Conservation (phyloP, 2,113 vertebrate genomes). For the Onychostruthus taczanowskii region DNA sequence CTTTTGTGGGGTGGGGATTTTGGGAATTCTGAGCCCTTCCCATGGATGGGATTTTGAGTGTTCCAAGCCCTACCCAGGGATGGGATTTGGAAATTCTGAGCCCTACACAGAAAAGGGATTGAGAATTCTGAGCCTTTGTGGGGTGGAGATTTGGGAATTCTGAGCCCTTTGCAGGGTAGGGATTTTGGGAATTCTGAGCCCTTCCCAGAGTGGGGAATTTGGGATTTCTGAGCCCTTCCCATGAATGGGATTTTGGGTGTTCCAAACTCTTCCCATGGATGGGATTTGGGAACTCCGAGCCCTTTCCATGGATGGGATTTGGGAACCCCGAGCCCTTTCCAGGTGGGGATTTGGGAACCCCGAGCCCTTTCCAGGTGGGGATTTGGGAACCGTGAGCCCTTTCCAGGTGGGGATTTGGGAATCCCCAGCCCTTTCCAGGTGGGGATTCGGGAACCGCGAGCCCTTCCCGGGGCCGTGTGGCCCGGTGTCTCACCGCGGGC, state of each 20-base stretch:
- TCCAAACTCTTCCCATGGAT: background rate
- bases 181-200: too few species aligned
- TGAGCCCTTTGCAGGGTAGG: background rate
- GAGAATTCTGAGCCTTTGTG: too few species aligned
- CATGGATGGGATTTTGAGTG: too few species aligned
- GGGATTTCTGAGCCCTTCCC: background rate
- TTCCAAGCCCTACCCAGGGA: fast-evolving
- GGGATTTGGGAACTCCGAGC: background rate
- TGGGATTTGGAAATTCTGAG: background rate
- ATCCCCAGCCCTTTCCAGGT: too few species aligned
- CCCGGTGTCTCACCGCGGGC: background rate
- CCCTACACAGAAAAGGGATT: background rate
- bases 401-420: background rate
- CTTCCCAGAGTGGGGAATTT: too few species aligned
- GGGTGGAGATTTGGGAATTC: too few species aligned
- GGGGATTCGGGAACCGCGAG: too few species aligned
- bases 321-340: background rate
- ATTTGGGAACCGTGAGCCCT: background rate
- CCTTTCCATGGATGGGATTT: background rate
- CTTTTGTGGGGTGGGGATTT: too few species aligned
- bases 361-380: fast-evolving
- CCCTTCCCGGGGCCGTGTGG: too few species aligned
- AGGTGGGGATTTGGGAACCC: too few species aligned
- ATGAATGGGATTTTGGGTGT: too few species aligned
- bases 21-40: background rate